phyloP scores from a whole-genome alignment of 2,888 invertebrate genomes.

The Trichopoda pennipes region DNA sequence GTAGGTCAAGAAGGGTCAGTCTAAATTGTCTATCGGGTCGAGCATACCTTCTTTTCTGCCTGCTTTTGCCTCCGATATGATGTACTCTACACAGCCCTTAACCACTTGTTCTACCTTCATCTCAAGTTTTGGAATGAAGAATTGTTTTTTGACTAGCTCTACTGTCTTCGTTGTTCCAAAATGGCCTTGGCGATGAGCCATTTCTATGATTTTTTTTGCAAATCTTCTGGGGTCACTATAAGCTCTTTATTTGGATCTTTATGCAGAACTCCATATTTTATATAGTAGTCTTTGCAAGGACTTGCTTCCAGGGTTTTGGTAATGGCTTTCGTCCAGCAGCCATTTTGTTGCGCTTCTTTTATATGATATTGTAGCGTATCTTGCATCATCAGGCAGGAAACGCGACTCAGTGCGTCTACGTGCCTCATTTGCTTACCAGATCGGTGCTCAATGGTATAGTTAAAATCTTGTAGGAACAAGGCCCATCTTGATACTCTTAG shows the following conservation, averaged over 20 bases:
- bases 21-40: no score
- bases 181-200: neutral
- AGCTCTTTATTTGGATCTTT: conserved; percentile 54
- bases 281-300: neutral
- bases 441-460: no score
- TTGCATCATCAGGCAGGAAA: conserved; percentile 43
- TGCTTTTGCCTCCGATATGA: neutral
- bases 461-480: neutral
- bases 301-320: neutral
- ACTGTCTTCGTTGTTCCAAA: neutral
- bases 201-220: neutral
- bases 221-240: conserved; percentile 44
- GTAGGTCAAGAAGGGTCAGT: conserved; percentile 1
- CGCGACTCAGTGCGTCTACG: neutral
- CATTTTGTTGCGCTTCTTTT: conserved; percentile 43
- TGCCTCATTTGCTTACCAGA: no score
- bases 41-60: neutral
- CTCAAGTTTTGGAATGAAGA: neutral
- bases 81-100: neutral
- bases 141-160: neutral
- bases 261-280: conserved; percentile 57
- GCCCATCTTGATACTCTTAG: conserved; percentile 1
- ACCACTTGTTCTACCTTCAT: neutral
- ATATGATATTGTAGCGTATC: conserved; percentile 46
- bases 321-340: conserved; percentile 56